These are phyloP conservation scores for Trissolcus brochymenae DNA, from an alignment of 2,888 invertebrate genomes.

Conservation along the genomic window DNA sequence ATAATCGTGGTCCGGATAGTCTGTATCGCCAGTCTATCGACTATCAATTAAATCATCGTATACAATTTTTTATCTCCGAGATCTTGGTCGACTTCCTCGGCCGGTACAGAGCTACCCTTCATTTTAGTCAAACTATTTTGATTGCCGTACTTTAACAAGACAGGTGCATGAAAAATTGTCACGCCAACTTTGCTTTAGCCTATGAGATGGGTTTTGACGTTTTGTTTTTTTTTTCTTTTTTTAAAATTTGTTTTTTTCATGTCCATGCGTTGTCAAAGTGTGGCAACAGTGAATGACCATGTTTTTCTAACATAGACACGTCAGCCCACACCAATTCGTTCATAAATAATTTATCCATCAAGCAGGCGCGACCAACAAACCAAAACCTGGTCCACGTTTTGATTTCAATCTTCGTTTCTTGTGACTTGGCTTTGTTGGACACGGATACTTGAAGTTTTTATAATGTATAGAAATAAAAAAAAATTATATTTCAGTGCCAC, in stretches of 20 bases:
- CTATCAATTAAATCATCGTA: not conserved
- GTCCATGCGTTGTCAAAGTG: slow-evolving; percentile 65
- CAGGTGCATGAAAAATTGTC: slow-evolving; percentile 36
- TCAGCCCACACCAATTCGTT: slow-evolving; percentile 76
- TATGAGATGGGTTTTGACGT: too few relatives aligned
- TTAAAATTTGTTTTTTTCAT: slow-evolving; percentile 36
- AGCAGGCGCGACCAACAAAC: slow-evolving; percentile 57
- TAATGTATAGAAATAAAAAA: slow-evolving; percentile 54
- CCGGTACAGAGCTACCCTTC: slow-evolving; percentile 66
- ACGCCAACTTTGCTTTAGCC: too few relatives aligned
- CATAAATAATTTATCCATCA: slow-evolving; percentile 67
- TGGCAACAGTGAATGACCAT: slow-evolving; percentile 73
- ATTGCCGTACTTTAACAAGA: slow-evolving; percentile 68
- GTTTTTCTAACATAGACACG: slow-evolving; percentile 75
- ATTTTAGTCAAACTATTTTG: slow-evolving; percentile 68
- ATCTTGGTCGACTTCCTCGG: slow-evolving; percentile 47
- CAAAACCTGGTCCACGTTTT: not conserved
- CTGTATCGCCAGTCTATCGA: slow-evolving; percentile 48
- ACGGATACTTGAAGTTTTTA: slow-evolving; percentile 23
- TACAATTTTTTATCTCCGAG: not conserved
- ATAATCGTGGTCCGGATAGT: slow-evolving; percentile 64
- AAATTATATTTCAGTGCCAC: slow-evolving; percentile 74
- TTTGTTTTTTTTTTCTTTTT: not conserved
- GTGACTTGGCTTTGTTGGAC: slow-evolving; percentile 14
- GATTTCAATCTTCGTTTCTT: not conserved